phyloP scores from a whole-genome alignment of 1,140 invertebrate species.

The Lamellibrachia luymesi region DNA sequence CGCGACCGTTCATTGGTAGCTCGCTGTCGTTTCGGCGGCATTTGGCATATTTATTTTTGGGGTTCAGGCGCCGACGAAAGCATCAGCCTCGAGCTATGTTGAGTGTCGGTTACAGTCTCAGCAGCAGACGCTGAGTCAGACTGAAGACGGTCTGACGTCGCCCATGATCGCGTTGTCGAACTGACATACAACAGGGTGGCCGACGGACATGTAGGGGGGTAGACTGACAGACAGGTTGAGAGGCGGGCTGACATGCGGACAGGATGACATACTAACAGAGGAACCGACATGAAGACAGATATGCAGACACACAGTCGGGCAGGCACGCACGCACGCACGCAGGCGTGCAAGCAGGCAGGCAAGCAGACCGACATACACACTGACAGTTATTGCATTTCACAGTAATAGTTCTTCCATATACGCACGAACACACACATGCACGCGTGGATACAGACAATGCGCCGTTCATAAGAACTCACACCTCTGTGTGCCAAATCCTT shows the following conservation, averaged over 20 bases:
- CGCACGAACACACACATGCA: constrained; percentile 4
- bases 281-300: too few species aligned
- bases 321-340: background rate
- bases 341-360: background rate
- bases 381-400: too few species aligned
- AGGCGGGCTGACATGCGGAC: background rate
- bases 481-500: background rate
- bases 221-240: too few species aligned
- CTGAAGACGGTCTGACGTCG: background rate
- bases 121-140: background rate
- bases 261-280: too few species aligned
- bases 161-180: background rate
- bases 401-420: background rate
- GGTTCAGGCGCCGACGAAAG: background rate
- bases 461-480: background rate
- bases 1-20: background rate
- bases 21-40: background rate
- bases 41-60: background rate
- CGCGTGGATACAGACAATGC: background rate
- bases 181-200: too few species aligned
- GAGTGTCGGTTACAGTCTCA: background rate
- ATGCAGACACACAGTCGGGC: background rate
- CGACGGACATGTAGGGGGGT: too few species aligned
- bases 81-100: background rate
- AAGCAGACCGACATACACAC: background rate